These are phyloP conservation scores for Dipus sagitta DNA, from an alignment of 2,797 vertebrate species.

Conservation along the genomic window DNA sequence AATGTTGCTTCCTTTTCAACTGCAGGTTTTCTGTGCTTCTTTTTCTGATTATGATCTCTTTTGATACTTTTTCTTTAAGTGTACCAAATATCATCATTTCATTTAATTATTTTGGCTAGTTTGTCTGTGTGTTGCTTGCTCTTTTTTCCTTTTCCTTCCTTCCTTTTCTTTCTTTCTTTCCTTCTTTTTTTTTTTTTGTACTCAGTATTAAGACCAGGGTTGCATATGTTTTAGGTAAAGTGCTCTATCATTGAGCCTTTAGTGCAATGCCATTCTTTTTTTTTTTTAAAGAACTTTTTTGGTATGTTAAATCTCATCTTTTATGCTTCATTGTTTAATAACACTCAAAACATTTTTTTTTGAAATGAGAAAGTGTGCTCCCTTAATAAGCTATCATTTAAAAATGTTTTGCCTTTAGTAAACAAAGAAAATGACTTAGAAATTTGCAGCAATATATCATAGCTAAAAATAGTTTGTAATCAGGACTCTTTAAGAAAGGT, in stretches of 20 bases:
- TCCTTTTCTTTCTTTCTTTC: neutral
- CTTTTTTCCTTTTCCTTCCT: neutral
- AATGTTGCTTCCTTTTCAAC: neutral
- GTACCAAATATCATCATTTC: neutral
- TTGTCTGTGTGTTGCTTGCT: neutral
- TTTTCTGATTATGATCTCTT: neutral
- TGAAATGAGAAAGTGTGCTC: neutral
- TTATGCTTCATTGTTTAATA: conserved; percentile 47
- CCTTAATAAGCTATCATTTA: neutral
- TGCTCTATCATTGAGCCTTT: neutral
- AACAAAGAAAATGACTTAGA: conserved; percentile 15
- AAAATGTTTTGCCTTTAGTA: neutral
- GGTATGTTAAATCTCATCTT: neutral
- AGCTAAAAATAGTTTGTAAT: conserved; percentile 42
- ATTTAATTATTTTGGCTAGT: neutral
- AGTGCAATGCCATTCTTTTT: too few relatives aligned
- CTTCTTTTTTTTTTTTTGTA: neutral
- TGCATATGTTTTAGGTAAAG: too few relatives aligned
- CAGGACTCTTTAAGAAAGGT: neutral
- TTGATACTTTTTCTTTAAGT: neutral
- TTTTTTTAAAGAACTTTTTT: too few relatives aligned
- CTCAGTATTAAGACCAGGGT: neutral
- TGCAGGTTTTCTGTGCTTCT: neutral
- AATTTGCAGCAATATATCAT: neutral
- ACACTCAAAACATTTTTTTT: neutral